Conservation (phyloP, 2,797 vertebrate species). For the Eidolon dupreanum region DNA sequence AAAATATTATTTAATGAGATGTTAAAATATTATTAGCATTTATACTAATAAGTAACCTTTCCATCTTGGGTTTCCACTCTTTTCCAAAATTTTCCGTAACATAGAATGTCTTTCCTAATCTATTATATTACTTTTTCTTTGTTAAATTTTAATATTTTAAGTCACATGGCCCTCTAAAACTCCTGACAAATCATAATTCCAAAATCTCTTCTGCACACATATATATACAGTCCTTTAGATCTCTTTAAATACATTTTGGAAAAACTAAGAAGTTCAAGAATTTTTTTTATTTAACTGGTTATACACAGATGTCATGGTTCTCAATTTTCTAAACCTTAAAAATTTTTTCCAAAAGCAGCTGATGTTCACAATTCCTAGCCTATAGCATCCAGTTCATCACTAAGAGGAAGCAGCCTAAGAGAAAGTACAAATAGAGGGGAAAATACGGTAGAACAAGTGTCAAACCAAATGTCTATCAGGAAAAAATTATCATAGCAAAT, state of each 20-base stretch:
- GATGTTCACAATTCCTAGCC: conserved; percentile 1
- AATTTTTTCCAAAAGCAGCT: background rate
- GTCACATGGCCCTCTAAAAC: conserved; percentile 8
- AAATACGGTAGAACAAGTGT: conserved; percentile 35
- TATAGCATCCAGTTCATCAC: background rate
- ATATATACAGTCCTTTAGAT: background rate
- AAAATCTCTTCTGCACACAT: background rate
- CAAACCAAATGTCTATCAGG: conserved; percentile 66
- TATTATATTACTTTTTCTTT: conserved; percentile 32
- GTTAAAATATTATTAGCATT: conserved; percentile 25
- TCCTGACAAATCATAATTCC: conserved; percentile 40
- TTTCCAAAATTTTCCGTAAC: conserved; percentile 35
- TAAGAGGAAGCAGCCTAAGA: conserved; percentile 26
- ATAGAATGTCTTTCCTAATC: conserved; percentile 13
- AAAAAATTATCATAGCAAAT: conserved; percentile 51
- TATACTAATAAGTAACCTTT: conserved; percentile 15
- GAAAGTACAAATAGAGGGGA: background rate
- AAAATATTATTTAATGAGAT: conserved; percentile 51
- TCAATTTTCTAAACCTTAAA: conserved; percentile 42
- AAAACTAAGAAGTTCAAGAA: conserved; percentile 45
- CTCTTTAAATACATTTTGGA: conserved; percentile 12
- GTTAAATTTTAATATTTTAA: conserved; percentile 47
- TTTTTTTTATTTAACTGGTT: conserved; percentile 52
- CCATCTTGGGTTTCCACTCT: background rate
- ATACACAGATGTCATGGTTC: conserved; percentile 2